Evolutionary conservation across 2,888 invertebrate genomes (phyloP).

Genomic region (Augiades crinisus): DNA sequence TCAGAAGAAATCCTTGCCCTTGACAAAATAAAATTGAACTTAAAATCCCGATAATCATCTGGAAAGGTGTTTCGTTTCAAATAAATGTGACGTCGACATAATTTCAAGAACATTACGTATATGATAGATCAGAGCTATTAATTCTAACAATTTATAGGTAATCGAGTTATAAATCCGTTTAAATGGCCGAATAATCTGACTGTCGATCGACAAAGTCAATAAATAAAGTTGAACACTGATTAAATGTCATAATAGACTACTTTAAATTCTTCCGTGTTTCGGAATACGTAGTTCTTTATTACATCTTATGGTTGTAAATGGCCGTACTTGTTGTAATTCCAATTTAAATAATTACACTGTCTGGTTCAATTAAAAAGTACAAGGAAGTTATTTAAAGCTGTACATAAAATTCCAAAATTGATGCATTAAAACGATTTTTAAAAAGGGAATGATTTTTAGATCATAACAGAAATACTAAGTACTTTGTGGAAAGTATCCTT

Average conservation of each 20-base stretch:
- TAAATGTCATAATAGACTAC: constrained; percentile 1
- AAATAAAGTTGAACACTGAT: not conserved
- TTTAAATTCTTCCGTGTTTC: constrained; percentile 9
- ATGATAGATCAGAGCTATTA: constrained; percentile 10
- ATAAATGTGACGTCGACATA: not conserved
- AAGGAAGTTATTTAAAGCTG: no score
- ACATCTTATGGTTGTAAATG: no score
- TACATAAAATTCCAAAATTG: no score
- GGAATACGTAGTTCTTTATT: not conserved
- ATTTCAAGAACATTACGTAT: not conserved
- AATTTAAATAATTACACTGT: no score
- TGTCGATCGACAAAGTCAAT: constrained; percentile 10
- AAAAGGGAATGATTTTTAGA: no score
- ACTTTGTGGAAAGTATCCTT: no score
- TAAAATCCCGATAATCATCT: not conserved
- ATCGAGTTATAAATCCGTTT: constrained; percentile 10
- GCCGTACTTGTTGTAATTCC: no score
- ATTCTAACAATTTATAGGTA: constrained; percentile 1
- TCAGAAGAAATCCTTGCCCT: no score
- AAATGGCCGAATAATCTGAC: constrained; percentile 6
- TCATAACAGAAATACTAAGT: no score
- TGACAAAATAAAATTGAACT: no score
- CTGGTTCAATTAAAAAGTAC: no score
- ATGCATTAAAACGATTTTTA: no score
- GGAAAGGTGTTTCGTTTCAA: not conserved